Evolutionary conservation across 1,140 invertebrate genomes (phyloP).

Genomic region (Drosophila repletoides): DNA sequence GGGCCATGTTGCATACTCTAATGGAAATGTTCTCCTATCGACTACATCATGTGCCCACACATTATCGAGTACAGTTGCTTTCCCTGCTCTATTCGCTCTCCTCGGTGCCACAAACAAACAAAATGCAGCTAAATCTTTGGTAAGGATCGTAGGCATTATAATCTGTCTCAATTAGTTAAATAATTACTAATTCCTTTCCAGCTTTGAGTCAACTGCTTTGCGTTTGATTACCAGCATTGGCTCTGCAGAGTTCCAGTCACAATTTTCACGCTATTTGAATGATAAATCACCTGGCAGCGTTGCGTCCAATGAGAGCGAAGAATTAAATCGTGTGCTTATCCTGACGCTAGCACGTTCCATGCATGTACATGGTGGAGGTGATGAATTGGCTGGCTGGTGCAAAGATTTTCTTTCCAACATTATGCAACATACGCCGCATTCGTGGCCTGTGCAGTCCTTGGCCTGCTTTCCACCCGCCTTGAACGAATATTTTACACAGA

Average conservation of each 20-base stretch:
- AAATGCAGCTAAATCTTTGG: slow-evolving; percentile 96
- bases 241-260: slow-evolving; percentile 95
- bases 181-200: slow-evolving; percentile 5
- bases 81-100: slow-evolving; percentile 94
- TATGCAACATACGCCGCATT: slow-evolving; percentile 96
- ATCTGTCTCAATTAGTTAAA: slow-evolving; percentile 72
- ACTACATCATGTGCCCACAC: slow-evolving; percentile 97
- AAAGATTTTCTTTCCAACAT: slow-evolving; percentile 94
- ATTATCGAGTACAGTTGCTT: slow-evolving; percentile 95
- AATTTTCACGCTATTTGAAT: slow-evolving; percentile 92
- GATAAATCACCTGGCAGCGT: slow-evolving; percentile 89
- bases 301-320: slow-evolving; percentile 96
- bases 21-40: slow-evolving; percentile 98
- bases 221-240: slow-evolving; percentile 95
- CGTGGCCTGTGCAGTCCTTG: slow-evolving; percentile 96
- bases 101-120: slow-evolving; percentile 95
- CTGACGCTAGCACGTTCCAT: slow-evolving; percentile 96
- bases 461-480: slow-evolving; percentile 95
- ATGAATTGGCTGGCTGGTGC: slow-evolving; percentile 90
- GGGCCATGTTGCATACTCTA: slow-evolving; percentile 96
- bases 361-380: slow-evolving; percentile 92
- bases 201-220: slow-evolving; percentile 95
- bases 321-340: slow-evolving; percentile 95
- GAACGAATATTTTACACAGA: slow-evolving; percentile 91
- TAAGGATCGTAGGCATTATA: slow-evolving; percentile 3